These are phyloP conservation scores for Ciconia stormi DNA, from an alignment of 2,113 vertebrate genomes.

Conservation along the genomic window DNA sequence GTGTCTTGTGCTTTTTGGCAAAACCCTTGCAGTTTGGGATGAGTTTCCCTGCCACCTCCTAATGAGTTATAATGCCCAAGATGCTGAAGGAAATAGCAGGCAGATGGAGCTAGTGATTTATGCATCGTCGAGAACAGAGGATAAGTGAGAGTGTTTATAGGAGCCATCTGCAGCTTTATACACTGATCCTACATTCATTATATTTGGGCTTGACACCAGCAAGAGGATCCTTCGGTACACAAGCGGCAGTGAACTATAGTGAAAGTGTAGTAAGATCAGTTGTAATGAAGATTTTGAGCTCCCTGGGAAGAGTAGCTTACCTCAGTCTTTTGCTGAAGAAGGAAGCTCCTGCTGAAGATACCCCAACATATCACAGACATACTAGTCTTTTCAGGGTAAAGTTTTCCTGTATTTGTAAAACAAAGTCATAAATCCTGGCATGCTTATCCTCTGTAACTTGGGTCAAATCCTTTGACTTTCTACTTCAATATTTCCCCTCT, in stretches of 20 bases:
- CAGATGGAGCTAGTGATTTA: constrained; percentile 60
- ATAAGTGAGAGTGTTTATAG: background rate
- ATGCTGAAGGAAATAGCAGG: background rate
- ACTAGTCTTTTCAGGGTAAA: background rate
- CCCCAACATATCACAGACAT: background rate
- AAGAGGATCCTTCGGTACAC: background rate
- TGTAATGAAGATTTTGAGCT: background rate
- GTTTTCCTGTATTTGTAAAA: background rate
- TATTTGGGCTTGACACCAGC: background rate
- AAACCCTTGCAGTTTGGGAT: background rate
- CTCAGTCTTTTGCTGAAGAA: background rate
- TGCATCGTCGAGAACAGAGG: background rate
- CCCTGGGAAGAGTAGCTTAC: background rate
- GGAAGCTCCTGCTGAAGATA: background rate
- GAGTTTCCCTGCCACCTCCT: background rate
- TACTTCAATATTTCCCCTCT: background rate
- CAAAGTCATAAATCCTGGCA: background rate
- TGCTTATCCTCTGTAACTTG: background rate
- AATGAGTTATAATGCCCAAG: background rate
- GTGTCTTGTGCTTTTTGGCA: background rate
- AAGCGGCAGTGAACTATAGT: rapidly evolving
- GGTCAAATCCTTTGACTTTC: background rate
- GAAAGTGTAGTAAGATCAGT: background rate
- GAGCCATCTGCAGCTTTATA: background rate
- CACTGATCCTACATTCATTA: background rate